Percentiles rank a stretch among this genome's conserved stretches.
phyloP scores from a whole-genome alignment of 2,113 vertebrate species.

The Megalops atlanticus region DNA sequence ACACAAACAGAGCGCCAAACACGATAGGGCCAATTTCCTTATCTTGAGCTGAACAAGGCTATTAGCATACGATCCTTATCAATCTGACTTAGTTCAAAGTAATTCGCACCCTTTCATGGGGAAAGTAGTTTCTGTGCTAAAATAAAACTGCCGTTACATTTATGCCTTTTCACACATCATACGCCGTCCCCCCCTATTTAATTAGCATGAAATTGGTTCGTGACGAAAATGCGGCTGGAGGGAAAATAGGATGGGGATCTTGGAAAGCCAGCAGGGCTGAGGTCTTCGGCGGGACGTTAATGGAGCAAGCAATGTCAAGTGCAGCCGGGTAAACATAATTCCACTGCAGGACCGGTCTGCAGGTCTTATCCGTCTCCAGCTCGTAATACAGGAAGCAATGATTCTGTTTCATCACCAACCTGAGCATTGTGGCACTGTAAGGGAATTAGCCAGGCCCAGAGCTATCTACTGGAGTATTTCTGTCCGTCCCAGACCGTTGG shows the following conservation, averaged over 20 bases:
- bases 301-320: background rate
- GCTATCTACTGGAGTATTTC: background rate
- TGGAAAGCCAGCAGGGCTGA: background rate
- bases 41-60: background rate
- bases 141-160: background rate
- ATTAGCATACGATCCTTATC: background rate
- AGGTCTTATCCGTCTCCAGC: too few species aligned
- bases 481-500: background rate
- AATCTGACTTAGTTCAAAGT: background rate
- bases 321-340: background rate
- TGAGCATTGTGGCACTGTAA: too few species aligned
- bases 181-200: background rate
- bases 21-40: background rate
- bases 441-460: constrained; percentile 1
- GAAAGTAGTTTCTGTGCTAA: background rate
- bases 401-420: too few species aligned
- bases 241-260: background rate
- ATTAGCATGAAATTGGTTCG: background rate
- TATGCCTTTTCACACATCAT: background rate
- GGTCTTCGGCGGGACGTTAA: background rate
- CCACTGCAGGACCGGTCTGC: background rate
- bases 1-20: constrained; percentile 13
- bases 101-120: background rate
- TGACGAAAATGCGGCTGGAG: background rate
- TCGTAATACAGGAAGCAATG: too few species aligned